Base-by-base conservation (phyloP, 2,888 invertebrate genomes). In the Drosophila kuntzei region DNA sequence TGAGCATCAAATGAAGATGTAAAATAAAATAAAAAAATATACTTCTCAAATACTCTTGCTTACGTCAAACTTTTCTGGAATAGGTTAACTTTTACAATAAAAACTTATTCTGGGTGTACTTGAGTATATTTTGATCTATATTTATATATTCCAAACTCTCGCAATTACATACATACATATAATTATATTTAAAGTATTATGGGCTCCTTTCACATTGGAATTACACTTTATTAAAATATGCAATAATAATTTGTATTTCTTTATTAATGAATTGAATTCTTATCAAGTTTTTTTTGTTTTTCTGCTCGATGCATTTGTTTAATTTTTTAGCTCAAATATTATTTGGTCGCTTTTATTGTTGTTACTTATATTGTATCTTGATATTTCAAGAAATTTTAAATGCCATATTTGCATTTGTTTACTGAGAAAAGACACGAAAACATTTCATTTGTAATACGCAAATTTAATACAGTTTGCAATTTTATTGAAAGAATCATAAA, bases 401-500 rank as follows among this genome's bases (percentile, higher is more conserved):
- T 43, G 59, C 60, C 47, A 29, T 51, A 50, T 47, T 66, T 74
- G 74, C 74, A 71, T 64, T 60, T 22, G 60, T 50, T 76, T 73
- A 12, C 65, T 76, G 51, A 76, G 59, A 32, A 76, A 76, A 76
- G 61, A 72, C 69, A 66, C 72, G 63, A 58, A 14, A 57, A 36
- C 7, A 6, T 55, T 62, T 50, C 32, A 71, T 49, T 65, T 68
- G 46, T 74, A 74, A 84, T 81, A 74, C 76, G 75, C 80, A 73
- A 71, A 51, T 70, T 61, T 72, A 86, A 86, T 83, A 86, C 72
- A 82, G 47, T 70, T 86, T 82, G 71, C 62, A 63, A 57, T 69
- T 83, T 80, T 71, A 87, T 81, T 81, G 22, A 71, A 62, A 54
- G 36, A 70, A 58, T 65, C 41, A 60, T 47, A 64, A 58, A 49